Evolutionary conservation across 2,113 vertebrate species (phyloP), one percentile per base, ranked within the genome.

Genomic region (Coptodon rendalli): DNA sequence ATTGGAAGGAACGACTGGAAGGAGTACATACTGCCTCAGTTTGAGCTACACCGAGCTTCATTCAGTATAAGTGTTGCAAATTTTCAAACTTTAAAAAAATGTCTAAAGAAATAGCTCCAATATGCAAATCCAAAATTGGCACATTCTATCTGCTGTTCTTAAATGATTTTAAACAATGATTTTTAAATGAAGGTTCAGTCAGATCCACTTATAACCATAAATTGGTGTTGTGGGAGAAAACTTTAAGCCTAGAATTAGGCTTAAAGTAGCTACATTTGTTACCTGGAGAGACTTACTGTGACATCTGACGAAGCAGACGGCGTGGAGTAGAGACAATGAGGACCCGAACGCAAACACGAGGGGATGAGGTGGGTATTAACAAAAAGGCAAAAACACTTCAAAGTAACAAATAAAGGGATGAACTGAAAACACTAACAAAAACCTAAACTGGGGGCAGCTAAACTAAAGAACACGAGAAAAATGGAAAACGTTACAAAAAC

Each of bases 21-120:
- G 61, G 34, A 38, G 34, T 66, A 66, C 61, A 38, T 66, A n/a
- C 19, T 22, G 34, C 61, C 61, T 36, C 61, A 36, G 17, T 38
- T n/a, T 66, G 17, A 36, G 17, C 34, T 66, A 38, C 2, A 66
- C 31, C 2, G 1, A 38, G 17, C 31, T 0, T 66, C 34, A 2
- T 66, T 66, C 34, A 38, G 61, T 0, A 2, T 36, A 36, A 36
- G 61, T 7, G 31, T 38, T 66, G 17, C 17, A 5, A n/a, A n/a
- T 66, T 38, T 66, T 66, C 4, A 66, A 66, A 66, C 61, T 66
- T 43, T n/a, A 2, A 7, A 50, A 50, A 50, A 17, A 50, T 50
- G 61, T 66, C 19, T 66, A 12, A 12, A 66, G 34, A 66, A 38
- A 2, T 38, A 66, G 3, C 22, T 66, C 19, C 61, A 66, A 22